phyloP scores from a whole-genome alignment of 1,140 invertebrate genomes.

The Plectrocnemia conspersa region DNA sequence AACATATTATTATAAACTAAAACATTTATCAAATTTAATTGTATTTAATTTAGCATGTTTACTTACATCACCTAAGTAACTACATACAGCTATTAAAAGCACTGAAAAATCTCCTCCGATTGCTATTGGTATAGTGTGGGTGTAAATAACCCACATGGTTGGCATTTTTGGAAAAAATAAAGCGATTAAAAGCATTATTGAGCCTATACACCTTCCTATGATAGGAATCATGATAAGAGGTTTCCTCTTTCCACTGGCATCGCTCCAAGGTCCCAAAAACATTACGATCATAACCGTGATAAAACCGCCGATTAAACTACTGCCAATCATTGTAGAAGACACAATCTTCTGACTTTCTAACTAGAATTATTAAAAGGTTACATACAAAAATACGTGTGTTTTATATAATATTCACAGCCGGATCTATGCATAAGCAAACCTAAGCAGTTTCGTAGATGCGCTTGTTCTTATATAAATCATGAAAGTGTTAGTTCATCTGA shows the following conservation, averaged over 20 bases:
- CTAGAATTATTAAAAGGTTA: constrained; percentile 42
- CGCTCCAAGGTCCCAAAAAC: constrained; percentile 50
- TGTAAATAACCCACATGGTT: constrained; percentile 43
- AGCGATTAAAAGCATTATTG: constrained; percentile 41
- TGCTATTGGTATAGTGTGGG: constrained; percentile 46
- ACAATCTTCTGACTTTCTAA: constrained; percentile 45
- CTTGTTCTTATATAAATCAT: no score
- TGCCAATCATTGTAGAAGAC: constrained; percentile 42
- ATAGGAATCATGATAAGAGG: constrained; percentile 46
- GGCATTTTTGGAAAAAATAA: constrained; percentile 44
- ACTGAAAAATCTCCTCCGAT: constrained; percentile 48
- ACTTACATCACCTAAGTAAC: constrained; percentile 48
- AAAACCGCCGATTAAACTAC: constrained; percentile 45
- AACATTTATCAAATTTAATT: neutral
- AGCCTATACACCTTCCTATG: constrained; percentile 45
- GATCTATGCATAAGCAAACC: no score
- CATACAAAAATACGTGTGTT: no score
- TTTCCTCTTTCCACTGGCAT: constrained; percentile 48
- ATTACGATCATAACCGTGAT: constrained; percentile 43
- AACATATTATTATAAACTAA: no score
- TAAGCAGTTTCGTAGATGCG: no score
- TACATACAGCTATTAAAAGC: constrained; percentile 43
- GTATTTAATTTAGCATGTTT: neutral
- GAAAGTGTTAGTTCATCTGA: no score
- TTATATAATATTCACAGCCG: no score